Evolutionary conservation across 37 sponge, comb jelly and placozoan genomes (phyloP).

Genomic region (Aplysina aerophoba): DNA sequence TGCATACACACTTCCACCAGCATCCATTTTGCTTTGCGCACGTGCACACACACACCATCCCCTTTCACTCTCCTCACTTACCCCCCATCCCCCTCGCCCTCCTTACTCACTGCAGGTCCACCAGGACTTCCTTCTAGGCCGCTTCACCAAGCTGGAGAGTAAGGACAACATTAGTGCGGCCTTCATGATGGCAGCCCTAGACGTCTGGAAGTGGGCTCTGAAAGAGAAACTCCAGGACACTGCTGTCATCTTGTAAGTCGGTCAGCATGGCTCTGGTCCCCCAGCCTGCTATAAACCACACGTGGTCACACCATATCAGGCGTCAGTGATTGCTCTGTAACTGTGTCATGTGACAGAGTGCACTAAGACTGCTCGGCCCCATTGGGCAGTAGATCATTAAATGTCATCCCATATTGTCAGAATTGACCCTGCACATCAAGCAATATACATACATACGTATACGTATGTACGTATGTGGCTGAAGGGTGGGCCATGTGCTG

Average conservation of each 20-base stretch:
- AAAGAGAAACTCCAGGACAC: not conserved
- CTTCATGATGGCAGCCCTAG: conserved; percentile 62
- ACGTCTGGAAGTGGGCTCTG: conserved; percentile 50
- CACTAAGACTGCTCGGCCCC: no score
- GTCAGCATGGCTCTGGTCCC: not conserved
- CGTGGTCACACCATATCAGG: not conserved
- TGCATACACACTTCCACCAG: not conserved
- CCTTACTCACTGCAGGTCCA: conserved; percentile 29
- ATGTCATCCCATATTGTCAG: no score
- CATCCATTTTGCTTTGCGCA: not conserved
- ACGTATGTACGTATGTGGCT: no score
- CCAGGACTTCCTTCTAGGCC: conserved; percentile 51
- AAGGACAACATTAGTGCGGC: conserved; percentile 26
- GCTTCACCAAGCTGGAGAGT: conserved; percentile 26
- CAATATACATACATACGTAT: no score
- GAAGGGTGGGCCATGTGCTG: no score
- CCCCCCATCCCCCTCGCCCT: conserved; percentile 3
- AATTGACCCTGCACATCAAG: no score
- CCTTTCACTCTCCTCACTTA: conserved; percentile 7
- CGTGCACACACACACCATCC: not conserved
- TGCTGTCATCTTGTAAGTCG: not conserved
- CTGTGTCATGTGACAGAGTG: no score
- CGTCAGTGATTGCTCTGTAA: no score
- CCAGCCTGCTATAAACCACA: not conserved
- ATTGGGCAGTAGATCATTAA: no score